Base-by-base conservation (phyloP, 2,797 vertebrate species). In the Cyclopterus lumpus region DNA sequence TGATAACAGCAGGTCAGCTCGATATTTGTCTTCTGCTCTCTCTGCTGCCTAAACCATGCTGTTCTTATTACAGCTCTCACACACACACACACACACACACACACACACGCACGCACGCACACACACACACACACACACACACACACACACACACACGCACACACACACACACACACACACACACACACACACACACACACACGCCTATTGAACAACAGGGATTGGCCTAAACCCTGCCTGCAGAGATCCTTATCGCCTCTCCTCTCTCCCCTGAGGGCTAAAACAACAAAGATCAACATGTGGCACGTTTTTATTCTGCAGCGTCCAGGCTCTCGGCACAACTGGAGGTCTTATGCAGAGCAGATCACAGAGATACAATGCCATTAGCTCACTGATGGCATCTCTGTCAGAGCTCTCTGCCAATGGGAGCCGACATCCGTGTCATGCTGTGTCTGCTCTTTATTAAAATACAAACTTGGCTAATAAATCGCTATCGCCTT, bases 281-380 rank as follows among this genome's bases (percentile, higher is more conserved):
- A 91, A 93, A 91, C 86, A 93, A 93, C 91, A 91, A 5, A 63
- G 82, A 87, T 85, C 85, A 92, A 86, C 83, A 90, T 92, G 90
- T 80, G 90, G 85, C 66, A 80, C 57, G 71, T 88, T 92, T 90
- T 82, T 62, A 77, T 73, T 89, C 79, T 66, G 55, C 81, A 84
- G 54, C 72, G 24, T 87, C 75, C 79, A 64, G 76, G 61, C 82
- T 75, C 81, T 76, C 46, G 42, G 67, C 86, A 75, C 81, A 82
- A 86, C 79, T 22, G 87, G 89, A 88, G 82, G 80, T 86, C 86
- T 81, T 74, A 82, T 49, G 70, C 82, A 57, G 83, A 90, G 67
- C 82, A 89, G 89, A 92, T 92, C 63, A 20, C 64, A 71, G 10
- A 88, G 86, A 90, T 89, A 86, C 62, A 16, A 36, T 1, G 51